Conservation (phyloP, 2,888 invertebrate genomes). For the Cheilosia vulpina region DNA sequence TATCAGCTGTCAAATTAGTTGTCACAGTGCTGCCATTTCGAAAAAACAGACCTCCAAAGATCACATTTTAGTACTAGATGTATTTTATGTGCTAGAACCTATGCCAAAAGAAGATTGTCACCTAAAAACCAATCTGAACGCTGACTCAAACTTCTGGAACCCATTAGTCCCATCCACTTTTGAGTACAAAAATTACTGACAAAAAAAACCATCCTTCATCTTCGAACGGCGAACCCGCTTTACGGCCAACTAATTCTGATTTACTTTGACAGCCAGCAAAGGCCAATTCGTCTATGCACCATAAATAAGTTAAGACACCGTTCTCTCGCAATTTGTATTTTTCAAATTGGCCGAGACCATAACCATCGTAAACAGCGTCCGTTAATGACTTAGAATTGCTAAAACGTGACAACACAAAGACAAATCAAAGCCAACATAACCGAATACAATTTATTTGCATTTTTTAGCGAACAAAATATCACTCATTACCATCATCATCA, state of each 20-base stretch:
- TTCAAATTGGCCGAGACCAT: conserved; percentile 36
- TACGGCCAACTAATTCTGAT: conserved; percentile 29
- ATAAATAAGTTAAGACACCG: conserved; percentile 32
- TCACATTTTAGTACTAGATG: too few relatives aligned
- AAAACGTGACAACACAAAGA: conserved; percentile 61
- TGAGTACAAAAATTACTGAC: too few relatives aligned
- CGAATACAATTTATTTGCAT: conserved; percentile 31
- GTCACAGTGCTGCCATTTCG: too few relatives aligned
- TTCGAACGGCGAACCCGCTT: background rate
- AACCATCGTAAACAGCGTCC: conserved; percentile 44
- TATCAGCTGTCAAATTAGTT: too few relatives aligned
- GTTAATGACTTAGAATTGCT: conserved; percentile 57
- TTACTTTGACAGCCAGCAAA: conserved; percentile 28
- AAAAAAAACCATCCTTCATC: background rate
- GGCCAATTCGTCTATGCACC: conserved; percentile 17
- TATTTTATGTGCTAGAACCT: too few relatives aligned
- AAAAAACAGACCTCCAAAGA: too few relatives aligned
- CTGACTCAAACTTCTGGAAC: too few relatives aligned
- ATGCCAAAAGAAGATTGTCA: too few relatives aligned
- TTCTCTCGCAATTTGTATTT: conserved; percentile 40
- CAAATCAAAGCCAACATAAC: conserved; percentile 29
- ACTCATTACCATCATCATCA: background rate
- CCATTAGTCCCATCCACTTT: background rate
- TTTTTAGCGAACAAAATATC: background rate
- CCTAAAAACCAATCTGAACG: too few relatives aligned